Conservation (phyloP, 2,113 vertebrate genomes). For the Halcyon malimbica region DNA sequence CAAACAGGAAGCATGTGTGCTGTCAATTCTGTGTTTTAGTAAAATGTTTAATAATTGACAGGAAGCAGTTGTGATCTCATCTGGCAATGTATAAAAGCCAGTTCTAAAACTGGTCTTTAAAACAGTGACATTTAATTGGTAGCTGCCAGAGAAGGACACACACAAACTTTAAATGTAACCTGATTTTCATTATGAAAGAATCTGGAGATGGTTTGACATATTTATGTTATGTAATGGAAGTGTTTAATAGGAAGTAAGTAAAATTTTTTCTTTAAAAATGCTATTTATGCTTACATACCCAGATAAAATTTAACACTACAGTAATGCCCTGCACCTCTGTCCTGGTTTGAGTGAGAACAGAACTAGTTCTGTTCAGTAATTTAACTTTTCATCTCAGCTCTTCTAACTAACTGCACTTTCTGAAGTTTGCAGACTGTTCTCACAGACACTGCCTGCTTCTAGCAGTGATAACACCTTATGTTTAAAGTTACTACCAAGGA, state of each 20-base stretch:
- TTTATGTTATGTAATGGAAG: constrained; percentile 51
- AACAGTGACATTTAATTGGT: constrained; percentile 7
- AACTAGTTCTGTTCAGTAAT: too few species aligned
- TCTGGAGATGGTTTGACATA: constrained; percentile 48
- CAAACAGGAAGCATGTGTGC: neutral
- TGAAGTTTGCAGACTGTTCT: too few species aligned
- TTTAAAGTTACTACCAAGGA: too few species aligned
- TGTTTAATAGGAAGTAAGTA: constrained; percentile 19
- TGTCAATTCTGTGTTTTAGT: neutral
- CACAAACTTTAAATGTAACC: constrained; percentile 2
- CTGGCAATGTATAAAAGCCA: neutral
- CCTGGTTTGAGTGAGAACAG: too few species aligned
- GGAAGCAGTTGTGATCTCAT: constrained; percentile 29
- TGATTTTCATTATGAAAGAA: constrained; percentile 32
- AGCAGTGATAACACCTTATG: too few species aligned
- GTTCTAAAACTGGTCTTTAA: constrained; percentile 11
- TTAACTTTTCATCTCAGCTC: too few species aligned
- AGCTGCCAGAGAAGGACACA: constrained; percentile 39
- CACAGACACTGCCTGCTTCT: too few species aligned
- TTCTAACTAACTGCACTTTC: too few species aligned
- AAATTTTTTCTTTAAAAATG: neutral
- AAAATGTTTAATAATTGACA: neutral
- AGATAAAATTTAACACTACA: neutral
- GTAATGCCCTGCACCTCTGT: neutral
- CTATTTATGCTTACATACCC: constrained; percentile 21